Conservation (phyloP, 2,113 vertebrate genomes). For the Mustelus asterias region DNA sequence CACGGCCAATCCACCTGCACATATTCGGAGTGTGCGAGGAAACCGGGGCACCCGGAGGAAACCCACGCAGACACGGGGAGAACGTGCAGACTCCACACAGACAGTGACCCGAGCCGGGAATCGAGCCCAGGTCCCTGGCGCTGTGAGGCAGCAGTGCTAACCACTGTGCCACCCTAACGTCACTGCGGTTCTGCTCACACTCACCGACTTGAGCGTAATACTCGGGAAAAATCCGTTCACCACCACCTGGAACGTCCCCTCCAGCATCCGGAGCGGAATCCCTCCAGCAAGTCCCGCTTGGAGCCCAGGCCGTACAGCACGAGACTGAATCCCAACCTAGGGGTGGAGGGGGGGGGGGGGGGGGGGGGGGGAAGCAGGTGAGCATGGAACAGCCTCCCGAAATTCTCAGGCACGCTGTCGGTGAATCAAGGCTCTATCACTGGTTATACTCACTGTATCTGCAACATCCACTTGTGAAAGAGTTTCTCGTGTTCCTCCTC, state of each 20-base stretch:
- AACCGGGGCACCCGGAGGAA: no score
- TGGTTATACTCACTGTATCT: constrained; percentile 73
- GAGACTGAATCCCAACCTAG: constrained; percentile 84
- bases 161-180: not conserved
- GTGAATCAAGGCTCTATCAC: not conserved
- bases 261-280: constrained; percentile 73
- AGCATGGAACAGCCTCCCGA: not conserved
- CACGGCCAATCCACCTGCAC: no score
- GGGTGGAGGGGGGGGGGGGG: constrained; percentile 38
- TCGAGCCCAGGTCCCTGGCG: no score
- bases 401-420: not conserved
- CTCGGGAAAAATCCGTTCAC: constrained; percentile 95
- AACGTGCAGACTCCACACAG: no score
- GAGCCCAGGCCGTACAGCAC: constrained; percentile 90
- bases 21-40: no score
- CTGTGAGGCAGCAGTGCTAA: no score
- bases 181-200: constrained; percentile 43
- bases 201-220: constrained; percentile 86
- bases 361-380: not conserved
- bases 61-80: no score
- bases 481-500: constrained; percentile 68
- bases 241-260: constrained; percentile 75
- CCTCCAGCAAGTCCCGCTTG: constrained; percentile 83
- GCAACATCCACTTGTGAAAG: constrained; percentile 92
- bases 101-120: no score